phyloP scores from a whole-genome alignment of 2,113 vertebrate genomes.

The Esox niger region DNA sequence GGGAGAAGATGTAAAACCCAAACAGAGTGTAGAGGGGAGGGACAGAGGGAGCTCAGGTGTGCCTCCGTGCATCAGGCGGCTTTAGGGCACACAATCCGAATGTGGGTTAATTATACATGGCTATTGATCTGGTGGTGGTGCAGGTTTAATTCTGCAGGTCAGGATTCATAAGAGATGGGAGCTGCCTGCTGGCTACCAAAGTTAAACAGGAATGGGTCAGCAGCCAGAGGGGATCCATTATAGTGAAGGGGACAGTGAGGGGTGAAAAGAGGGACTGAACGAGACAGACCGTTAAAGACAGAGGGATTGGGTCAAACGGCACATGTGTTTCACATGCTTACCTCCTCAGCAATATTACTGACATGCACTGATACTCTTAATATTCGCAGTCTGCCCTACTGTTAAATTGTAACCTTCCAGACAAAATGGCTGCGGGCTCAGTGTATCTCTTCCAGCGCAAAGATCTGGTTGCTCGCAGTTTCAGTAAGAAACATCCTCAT shows the following conservation, averaged over 20 bases:
- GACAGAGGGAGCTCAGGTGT: conserved; percentile 13
- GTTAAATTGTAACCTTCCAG: neutral
- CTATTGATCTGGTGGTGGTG: conserved; percentile 39
- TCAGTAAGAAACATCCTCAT: neutral
- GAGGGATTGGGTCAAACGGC: neutral
- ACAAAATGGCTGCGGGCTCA: neutral
- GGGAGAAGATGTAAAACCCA: conserved; percentile 38
- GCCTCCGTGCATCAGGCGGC: neutral
- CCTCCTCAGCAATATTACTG: neutral
- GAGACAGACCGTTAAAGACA: no score
- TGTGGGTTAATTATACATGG: conserved; percentile 51
- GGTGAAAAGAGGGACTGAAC: neutral
- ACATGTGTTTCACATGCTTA: neutral
- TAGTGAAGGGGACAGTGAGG: neutral
- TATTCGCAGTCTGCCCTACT: no score
- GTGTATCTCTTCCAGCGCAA: neutral
- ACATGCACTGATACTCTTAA: neutral
- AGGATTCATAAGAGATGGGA: conserved; percentile 22
- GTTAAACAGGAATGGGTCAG: neutral
- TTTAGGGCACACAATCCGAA: conserved; percentile 22
- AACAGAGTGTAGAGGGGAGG: conserved; percentile 16
- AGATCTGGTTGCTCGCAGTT: neutral
- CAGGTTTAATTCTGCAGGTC: conserved; percentile 32
- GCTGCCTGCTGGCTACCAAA: neutral
- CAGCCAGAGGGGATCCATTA: neutral